phyloP scores from a whole-genome alignment of 2,888 invertebrate genomes.

The Palloptera scutellata region DNA sequence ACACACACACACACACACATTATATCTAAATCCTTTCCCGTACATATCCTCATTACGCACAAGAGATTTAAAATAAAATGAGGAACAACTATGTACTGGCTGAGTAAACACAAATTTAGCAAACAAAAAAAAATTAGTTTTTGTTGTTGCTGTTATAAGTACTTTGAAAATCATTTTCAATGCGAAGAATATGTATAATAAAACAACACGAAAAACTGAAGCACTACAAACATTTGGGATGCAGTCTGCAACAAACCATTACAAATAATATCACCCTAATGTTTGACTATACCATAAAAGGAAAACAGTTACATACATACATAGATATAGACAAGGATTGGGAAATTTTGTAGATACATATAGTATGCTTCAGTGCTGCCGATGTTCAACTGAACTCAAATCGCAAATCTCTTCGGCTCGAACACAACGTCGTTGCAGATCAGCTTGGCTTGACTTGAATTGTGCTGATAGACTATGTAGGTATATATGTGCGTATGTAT shows the following conservation, averaged over 20 bases:
- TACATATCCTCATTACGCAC: too few relatives aligned
- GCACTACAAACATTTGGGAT: neutral
- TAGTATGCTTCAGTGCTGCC: slow-evolving; percentile 55
- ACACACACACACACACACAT: too few relatives aligned
- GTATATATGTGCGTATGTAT: neutral
- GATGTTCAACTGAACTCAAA: slow-evolving; percentile 40
- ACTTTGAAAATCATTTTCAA: slow-evolving; percentile 40
- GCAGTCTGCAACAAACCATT: too few relatives aligned
- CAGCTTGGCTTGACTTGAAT: neutral
- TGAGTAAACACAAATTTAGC: neutral
- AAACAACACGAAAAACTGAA: slow-evolving; percentile 41
- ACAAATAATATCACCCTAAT: too few relatives aligned
- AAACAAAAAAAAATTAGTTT: slow-evolving; percentile 32
- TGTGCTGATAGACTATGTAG: neutral
- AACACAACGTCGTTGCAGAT: slow-evolving; percentile 41
- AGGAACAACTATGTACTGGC: neutral
- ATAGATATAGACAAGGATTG: slow-evolving; percentile 45
- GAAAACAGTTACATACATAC: too few relatives aligned
- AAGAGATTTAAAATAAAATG: slow-evolving; percentile 7
- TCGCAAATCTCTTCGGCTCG: slow-evolving; percentile 46
- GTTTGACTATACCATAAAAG: too few relatives aligned
- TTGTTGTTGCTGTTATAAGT: slow-evolving; percentile 28
- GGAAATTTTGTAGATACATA: too few relatives aligned
- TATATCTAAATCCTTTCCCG: neutral
- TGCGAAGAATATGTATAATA: slow-evolving; percentile 44